Evolutionary conservation across 2,113 vertebrate species (phyloP), one percentile per base, ranked within the genome.

Genomic region (Gasterosteus aculeatus): DNA sequence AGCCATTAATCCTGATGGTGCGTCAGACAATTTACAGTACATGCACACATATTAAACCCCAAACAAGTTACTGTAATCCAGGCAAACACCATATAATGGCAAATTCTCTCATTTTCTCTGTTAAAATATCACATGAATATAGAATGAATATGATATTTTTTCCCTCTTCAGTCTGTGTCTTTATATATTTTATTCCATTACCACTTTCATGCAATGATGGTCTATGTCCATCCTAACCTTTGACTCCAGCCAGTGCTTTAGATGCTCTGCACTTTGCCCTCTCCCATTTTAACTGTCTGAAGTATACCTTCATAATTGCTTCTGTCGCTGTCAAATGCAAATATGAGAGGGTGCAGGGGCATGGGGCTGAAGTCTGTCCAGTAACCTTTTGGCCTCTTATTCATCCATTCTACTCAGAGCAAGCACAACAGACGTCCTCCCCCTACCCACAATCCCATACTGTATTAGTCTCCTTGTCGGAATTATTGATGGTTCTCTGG

Each of bases 261-360:
- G 92, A 93, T 91, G 84, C 87, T 91, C 86, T 92, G 90, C 93
- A 82, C 93, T 93, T 93, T 95, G 89, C 90, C 93, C 88, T 92
- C 77, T 89, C 87, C 91, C 89, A 93, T 94, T 95, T 94, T 93
- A 94, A 90, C 88, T 88, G 89, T 89, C 91, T 94, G 88, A 93
- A 93, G 91, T 93, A 94, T 93, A 94, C 94, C 91, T 93, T 94
- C 91, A 93, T 94, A 93, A 94, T 93, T 94, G 88, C 87, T 83
- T 85, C 83, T 77, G 82, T 81, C 80, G 70, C 90, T 90, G 94
- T 93, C 91, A 93, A 94, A 93, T 84, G 89, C 91, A 80, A 89
- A 93, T 94, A 93, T 84, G 81, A 90, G 89, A 77, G 85, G 82
- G 73, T 82, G 78, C 74, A 74, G 72, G 86, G 77, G 85, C 76